These are phyloP conservation scores for Sebastes wilsoni DNA, from an alignment of 2,797 vertebrate species.

Conservation along the genomic window DNA sequence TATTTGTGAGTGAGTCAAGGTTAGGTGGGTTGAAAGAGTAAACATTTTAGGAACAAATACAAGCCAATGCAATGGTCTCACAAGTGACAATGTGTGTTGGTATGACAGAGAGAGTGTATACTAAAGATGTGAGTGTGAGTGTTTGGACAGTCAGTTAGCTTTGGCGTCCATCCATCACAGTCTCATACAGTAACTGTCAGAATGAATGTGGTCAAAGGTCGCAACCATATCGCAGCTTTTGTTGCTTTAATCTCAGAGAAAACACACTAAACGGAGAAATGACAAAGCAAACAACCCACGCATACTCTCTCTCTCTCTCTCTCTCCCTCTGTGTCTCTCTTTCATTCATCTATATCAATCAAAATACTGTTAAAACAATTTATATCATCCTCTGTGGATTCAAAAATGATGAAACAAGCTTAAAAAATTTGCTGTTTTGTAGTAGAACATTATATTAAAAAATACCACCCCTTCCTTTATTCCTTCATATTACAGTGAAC, in stretches of 20 bases:
- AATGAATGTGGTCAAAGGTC: slow-evolving; percentile 52
- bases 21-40: neutral
- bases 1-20: neutral
- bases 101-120: neutral
- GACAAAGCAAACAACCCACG: slow-evolving; percentile 10
- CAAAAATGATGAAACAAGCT: neutral
- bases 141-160: slow-evolving; percentile 31
- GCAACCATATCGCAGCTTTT: slow-evolving; percentile 21
- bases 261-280: slow-evolving; percentile 38
- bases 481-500: neutral
- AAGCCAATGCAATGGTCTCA: neutral
- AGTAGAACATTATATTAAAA: neutral
- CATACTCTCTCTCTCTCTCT: neutral
- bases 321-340: neutral
- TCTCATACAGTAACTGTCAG: slow-evolving; percentile 44
- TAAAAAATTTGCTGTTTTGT: neutral
- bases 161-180: slow-evolving; percentile 44
- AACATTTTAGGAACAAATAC: neutral
- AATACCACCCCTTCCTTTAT: neutral
- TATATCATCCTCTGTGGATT: neutral
- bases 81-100: neutral
- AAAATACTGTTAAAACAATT: neutral
- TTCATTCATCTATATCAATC: neutral
- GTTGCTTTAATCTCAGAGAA: slow-evolving; percentile 53
- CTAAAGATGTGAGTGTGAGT: neutral